These are phyloP conservation scores for Vulpes lagopus DNA, from an alignment of 2,113 vertebrate species.

Conservation along the genomic window DNA sequence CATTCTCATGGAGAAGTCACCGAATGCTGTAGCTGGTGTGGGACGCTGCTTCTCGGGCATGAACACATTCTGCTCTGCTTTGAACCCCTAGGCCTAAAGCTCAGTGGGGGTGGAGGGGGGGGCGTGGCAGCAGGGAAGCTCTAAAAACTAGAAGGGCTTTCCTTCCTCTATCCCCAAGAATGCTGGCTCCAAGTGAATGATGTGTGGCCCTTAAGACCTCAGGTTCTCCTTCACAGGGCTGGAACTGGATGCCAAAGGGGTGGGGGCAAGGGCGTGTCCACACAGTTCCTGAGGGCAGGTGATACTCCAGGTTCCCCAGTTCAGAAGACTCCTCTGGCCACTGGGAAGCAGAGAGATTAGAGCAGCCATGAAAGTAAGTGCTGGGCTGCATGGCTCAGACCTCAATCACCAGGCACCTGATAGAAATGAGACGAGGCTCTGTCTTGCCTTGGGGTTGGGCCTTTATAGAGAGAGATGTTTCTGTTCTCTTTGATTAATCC, in stretches of 20 bases:
- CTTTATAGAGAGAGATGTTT: background rate
- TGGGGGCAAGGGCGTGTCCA: too few species aligned
- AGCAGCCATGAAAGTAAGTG: background rate
- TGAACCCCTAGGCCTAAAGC: background rate
- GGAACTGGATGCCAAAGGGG: background rate
- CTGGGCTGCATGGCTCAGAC: accelerated
- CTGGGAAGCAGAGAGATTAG: background rate
- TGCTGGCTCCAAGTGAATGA: background rate
- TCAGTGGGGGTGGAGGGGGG: background rate
- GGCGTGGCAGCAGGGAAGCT: background rate
- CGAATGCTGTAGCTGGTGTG: background rate
- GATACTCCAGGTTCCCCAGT: background rate
- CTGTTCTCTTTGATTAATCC: background rate
- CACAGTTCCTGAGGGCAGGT: background rate
- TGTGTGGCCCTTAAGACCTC: background rate
- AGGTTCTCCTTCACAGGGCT: background rate
- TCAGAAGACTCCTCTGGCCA: background rate
- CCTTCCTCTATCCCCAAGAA: background rate
- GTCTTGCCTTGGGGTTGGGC: too few species aligned
- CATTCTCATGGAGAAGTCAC: background rate
- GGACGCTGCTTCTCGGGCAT: background rate
- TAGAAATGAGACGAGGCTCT: background rate
- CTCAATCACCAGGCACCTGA: background rate
- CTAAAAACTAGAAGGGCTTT: background rate
- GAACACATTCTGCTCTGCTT: background rate